Evolutionary conservation across 2,797 vertebrate species (phyloP).

Genomic region (Enteromius viviparus): DNA sequence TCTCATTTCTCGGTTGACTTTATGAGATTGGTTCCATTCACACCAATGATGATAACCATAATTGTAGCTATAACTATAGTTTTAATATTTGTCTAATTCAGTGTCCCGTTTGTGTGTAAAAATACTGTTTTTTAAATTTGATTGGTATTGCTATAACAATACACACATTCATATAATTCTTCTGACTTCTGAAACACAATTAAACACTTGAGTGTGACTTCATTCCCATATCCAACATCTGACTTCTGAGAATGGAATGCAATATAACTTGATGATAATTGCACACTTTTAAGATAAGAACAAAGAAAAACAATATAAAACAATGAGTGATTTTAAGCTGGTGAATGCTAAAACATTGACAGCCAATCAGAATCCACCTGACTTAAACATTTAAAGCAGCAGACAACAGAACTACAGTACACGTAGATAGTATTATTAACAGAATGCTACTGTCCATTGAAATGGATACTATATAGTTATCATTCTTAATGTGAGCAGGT

Average conservation of each 20-base stretch:
- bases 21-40: neutral
- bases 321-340: neutral
- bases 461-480: neutral
- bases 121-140: no score
- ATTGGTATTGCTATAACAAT: no score
- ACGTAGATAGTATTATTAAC: neutral
- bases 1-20: neutral
- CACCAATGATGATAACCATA: neutral
- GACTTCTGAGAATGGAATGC: neutral
- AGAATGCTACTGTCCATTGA: neutral
- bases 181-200: no score
- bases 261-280: neutral
- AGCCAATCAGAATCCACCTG: neutral
- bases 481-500: neutral
- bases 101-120: neutral
- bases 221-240: no score
- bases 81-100: neutral
- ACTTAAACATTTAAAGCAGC: neutral
- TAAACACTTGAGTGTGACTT: no score
- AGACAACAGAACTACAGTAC: neutral
- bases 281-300: neutral
- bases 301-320: neutral
- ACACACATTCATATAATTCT: no score
- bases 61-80: neutral
- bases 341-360: neutral